Percentiles rank a stretch among this genome's conserved stretches.
Conservation (phyloP, 2,113 vertebrate genomes). For the Anas platyrhynchos region DNA sequence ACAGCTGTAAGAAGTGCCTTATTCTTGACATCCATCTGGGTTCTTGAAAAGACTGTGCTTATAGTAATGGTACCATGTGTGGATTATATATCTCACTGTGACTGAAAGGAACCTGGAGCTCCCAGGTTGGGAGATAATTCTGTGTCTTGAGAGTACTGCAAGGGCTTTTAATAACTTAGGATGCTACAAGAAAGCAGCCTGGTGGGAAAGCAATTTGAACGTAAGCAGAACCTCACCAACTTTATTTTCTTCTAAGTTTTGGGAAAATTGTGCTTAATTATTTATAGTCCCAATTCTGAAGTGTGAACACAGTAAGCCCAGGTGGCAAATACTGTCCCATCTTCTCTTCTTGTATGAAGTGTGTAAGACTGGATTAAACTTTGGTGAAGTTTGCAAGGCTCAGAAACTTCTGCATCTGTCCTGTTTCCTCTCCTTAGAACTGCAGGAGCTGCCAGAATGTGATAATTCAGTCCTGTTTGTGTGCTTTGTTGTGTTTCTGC, state of each 20-base stretch:
- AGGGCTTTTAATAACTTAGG: conserved; percentile 48
- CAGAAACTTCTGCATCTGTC: not conserved
- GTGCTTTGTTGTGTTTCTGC: too few relatives aligned
- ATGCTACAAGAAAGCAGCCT: conserved; percentile 5
- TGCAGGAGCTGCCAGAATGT: not conserved
- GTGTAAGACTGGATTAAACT: not conserved
- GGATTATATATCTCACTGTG: conserved; percentile 25
- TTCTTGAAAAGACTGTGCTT: conserved; percentile 22
- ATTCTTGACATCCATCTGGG: conserved; percentile 63
- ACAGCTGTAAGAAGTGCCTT: conserved; percentile 47
- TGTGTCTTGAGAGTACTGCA: not conserved
- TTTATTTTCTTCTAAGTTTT: conserved; percentile 32
- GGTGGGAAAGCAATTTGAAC: not conserved
- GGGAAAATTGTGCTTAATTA: not conserved
- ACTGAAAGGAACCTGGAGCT: conserved; percentile 53
- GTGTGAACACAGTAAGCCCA: not conserved
- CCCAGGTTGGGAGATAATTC: conserved; percentile 53
- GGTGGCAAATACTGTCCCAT: not conserved
- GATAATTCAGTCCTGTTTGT: not conserved
- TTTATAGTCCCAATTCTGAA: not conserved
- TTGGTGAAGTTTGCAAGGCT: not conserved
- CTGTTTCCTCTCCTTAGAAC: not conserved
- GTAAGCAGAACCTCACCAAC: conserved; percentile 48
- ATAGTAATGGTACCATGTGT: conserved; percentile 17
- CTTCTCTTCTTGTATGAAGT: not conserved